Evolutionary conservation across 2,797 vertebrate genomes (phyloP).

Genomic region (Alcedo atthis): DNA sequence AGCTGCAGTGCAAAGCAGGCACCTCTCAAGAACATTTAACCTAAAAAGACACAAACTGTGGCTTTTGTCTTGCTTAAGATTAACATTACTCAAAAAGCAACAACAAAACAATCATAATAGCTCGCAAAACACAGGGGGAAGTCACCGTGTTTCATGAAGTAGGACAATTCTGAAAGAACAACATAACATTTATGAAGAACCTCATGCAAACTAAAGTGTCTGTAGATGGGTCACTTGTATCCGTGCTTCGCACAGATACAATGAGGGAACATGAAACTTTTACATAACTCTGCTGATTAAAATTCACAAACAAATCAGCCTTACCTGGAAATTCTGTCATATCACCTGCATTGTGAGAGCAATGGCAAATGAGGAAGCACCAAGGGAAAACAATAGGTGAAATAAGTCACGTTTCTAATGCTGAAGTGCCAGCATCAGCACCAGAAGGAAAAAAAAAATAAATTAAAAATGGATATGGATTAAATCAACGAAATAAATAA

Average conservation of each 20-base stretch:
- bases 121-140: conserved; percentile 15
- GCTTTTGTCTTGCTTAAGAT: neutral
- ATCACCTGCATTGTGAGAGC: conserved; percentile 89
- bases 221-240: conserved; percentile 67
- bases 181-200: conserved; percentile 17
- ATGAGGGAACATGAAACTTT: conserved; percentile 36
- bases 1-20: neutral
- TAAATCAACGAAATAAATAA: conserved; percentile 72
- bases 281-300: conserved; percentile 48
- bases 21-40: conserved; percentile 21
- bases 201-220: conserved; percentile 47
- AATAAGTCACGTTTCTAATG: conserved; percentile 78
- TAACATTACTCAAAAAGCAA: neutral
- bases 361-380: conserved; percentile 89
- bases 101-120: neutral
- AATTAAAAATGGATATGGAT: conserved; percentile 78
- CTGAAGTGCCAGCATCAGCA: conserved; percentile 75
- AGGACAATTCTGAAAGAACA: conserved; percentile 45
- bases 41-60: conserved; percentile 18
- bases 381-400: conserved; percentile 84
- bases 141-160: neutral
- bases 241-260: conserved; percentile 70
- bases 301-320: conserved; percentile 66
- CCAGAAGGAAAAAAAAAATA: conserved; percentile 66
- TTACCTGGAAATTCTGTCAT: conserved; percentile 91